Evolutionary conservation across 2,888 invertebrate genomes (phyloP), one percentile per base, ranked within the genome.

Genomic region (Eumacrocentrus americanus): DNA sequence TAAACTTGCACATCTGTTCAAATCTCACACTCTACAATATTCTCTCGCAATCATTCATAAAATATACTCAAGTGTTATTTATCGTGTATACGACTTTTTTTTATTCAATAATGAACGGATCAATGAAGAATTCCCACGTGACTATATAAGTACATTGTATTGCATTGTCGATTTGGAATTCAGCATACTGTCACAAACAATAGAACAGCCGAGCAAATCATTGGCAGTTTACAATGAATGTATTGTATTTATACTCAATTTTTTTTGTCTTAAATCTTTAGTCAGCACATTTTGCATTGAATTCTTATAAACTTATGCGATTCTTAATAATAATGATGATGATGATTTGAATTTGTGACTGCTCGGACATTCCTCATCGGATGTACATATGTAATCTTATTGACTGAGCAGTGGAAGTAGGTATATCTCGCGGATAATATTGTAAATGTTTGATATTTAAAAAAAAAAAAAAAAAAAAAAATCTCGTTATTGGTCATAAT

Each of bases 81-180:
- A 60, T 38, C 12, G 53, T 53, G 37, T 53, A 40, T 56, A 38
- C 50, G 51, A 65, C 51, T 48, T 40, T 54, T 51, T n/a, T n/a
- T n/a, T n/a, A n/a, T n/a, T n/a, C n/a, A n/a, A n/a, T n/a, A n/a
- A n/a, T n/a, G n/a, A n/a, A 37, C 44, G 52, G 54, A 40, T 44
- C 44, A 42, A 46, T 56, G 53, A 62, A 51, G 35, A 20, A 37
- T 44, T 42, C 29, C 23, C 54, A 46, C 38, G 51, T 71, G 70
- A 73, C 71, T 68, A 68, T 72, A 74, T 80, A 78, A 77, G 75
- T 78, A 80, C 79, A 79, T 78, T 66, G 70, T 79, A 77, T 79
- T 79, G 78, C 78, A 80, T 78, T 77, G 73, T 73, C 67, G 73
- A 74, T 80, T 78, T 77, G 76, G 75, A 78, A 77, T 79, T 72